Evolutionary conservation across 1,140 invertebrate genomes (phyloP).

Genomic region (Brachionus angularis): DNA sequence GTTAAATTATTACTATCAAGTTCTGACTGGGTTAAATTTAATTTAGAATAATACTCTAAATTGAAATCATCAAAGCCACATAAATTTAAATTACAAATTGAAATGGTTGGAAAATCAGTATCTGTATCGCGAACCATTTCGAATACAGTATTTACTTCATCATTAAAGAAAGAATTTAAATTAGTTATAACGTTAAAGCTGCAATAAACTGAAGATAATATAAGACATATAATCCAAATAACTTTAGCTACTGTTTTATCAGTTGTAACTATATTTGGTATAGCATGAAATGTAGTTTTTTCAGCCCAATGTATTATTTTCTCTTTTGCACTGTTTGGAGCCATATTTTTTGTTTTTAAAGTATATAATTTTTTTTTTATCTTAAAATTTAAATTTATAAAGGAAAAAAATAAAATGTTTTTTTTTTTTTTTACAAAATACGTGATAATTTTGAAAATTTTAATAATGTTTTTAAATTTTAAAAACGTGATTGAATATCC

Average conservation of each 20-base stretch:
- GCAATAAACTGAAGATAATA: background rate
- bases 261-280: conserved; percentile 11
- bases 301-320: background rate
- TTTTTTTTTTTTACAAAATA: too few relatives aligned
- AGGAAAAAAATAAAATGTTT: too few relatives aligned
- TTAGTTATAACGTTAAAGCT: background rate
- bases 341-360: background rate
- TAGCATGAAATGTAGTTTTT: conserved; percentile 15
- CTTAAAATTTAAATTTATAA: background rate
- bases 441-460: too few relatives aligned
- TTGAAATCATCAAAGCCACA: background rate
- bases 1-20: background rate
- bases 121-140: background rate
- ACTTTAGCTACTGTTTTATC: background rate
- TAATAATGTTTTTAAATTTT: background rate
- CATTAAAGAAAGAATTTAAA: background rate
- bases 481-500: background rate
- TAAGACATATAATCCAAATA: background rate
- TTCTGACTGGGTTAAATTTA: too few relatives aligned
- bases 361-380: background rate
- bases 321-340: too few relatives aligned
- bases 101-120: conserved; percentile 13
- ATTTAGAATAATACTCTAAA: background rate
- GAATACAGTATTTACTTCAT: conserved; percentile 6
- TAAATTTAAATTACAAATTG: conserved; percentile 11